Percentiles rank a stretch among this genome's conserved stretches.
phyloP scores from a whole-genome alignment of 2,888 invertebrate genomes.

The Leistus spinibarbis region DNA sequence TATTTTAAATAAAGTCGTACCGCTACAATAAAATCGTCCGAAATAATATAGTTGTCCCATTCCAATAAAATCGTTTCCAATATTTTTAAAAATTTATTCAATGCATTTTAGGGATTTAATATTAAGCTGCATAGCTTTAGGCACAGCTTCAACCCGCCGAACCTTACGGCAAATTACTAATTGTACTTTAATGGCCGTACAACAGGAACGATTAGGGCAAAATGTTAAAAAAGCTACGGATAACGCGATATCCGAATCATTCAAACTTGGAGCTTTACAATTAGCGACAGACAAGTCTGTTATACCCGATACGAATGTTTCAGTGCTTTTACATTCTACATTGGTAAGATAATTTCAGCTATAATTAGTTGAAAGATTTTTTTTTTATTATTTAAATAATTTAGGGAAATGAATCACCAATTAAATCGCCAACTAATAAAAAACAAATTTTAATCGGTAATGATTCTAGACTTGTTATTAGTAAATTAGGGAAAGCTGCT shows the following conservation, averaged over 20 bases:
- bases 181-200: conserved; percentile 70
- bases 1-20: background rate
- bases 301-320: conserved; percentile 44
- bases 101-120: conserved; percentile 66
- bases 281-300: conserved; percentile 43
- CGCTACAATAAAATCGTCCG: background rate
- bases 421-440: conserved; percentile 26
- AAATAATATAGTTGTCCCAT: background rate
- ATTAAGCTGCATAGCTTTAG: conserved; percentile 71
- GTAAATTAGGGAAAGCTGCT: conserved; percentile 77
- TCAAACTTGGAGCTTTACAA: conserved; percentile 58
- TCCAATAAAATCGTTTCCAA: too few species aligned
- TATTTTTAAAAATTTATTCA: too few species aligned
- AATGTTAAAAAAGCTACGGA: conserved; percentile 57
- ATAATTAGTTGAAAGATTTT: too few species aligned
- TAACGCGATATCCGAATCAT: conserved; percentile 56
- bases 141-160: conserved; percentile 63
- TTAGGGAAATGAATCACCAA: background rate
- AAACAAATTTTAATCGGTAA: conserved; percentile 26
- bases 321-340: conserved; percentile 49
- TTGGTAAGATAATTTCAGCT: conserved; percentile 23
- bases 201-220: conserved; percentile 59
- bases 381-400: conserved; percentile 5
- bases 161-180: conserved; percentile 63
- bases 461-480: conserved; percentile 63